Conservation (phyloP, 2,888 invertebrate species). For the Pasiphila rectangulata region DNA sequence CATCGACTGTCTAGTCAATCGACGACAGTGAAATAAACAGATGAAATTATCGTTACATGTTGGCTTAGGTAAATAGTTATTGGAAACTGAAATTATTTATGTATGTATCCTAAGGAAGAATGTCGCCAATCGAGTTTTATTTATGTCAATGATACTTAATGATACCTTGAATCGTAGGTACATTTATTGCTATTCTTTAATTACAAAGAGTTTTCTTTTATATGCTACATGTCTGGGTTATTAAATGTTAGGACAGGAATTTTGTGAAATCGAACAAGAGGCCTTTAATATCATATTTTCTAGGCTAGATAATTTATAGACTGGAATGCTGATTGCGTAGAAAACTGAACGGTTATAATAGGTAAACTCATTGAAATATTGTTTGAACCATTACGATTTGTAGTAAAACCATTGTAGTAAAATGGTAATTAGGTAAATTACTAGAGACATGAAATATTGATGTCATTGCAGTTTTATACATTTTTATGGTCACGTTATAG, state of each 20-base stretch:
- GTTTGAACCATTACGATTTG: conserved; percentile 17
- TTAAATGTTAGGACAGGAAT: conserved; percentile 9
- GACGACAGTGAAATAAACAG: conserved; percentile 28
- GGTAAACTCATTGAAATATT: conserved; percentile 33
- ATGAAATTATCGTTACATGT: conserved; percentile 28
- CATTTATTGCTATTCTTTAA: conserved; percentile 10
- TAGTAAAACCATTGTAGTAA: conserved; percentile 39
- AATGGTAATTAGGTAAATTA: conserved; percentile 40
- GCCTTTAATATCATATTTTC: conserved; percentile 28
- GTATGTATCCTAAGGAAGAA: conserved; percentile 23
- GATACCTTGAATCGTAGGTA: too few relatives aligned
- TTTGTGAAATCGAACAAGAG: conserved; percentile 32
- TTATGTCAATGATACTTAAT: conserved; percentile 2
- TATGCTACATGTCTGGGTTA: background rate
- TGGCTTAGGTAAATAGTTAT: conserved; percentile 21
- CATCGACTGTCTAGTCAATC: conserved; percentile 33
- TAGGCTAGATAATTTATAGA: conserved; percentile 39
- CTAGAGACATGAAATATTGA: conserved; percentile 47
- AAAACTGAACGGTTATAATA: conserved; percentile 30
- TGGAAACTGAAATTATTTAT: conserved; percentile 23
- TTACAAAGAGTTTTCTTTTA: conserved; percentile 1
- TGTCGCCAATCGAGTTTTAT: conserved; percentile 20
- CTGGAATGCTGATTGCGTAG: conserved; percentile 39
- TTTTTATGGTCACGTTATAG: conserved; percentile 68
- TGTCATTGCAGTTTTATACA: conserved; percentile 68